phyloP scores from a whole-genome alignment of 2,797 vertebrate species.

The Aythya fuligula region DNA sequence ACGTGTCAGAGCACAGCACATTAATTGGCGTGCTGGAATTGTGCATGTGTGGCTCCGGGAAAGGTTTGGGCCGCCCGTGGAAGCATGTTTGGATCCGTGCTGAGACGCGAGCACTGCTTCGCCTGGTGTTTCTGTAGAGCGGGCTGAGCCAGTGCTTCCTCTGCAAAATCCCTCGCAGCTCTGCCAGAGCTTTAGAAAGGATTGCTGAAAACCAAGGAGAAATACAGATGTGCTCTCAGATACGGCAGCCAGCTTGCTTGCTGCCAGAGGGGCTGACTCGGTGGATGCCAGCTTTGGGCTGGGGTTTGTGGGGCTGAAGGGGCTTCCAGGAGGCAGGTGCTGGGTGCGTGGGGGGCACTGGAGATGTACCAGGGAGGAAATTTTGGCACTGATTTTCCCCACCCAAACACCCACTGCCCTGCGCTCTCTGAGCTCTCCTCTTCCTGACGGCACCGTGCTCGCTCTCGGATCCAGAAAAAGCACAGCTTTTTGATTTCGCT shows the following conservation, averaged over 20 bases:
- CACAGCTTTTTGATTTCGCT: background rate
- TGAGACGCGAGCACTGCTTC: rapidly evolving
- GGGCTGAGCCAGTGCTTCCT: background rate
- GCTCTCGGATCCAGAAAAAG: background rate
- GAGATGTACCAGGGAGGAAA: background rate
- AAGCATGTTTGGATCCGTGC: rapidly evolving
- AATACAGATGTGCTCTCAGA: background rate
- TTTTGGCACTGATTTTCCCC: background rate
- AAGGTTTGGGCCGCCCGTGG: background rate
- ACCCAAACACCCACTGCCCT: rapidly evolving
- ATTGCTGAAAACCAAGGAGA: background rate
- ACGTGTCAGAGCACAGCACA: background rate
- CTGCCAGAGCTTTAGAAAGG: background rate
- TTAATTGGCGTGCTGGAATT: background rate
- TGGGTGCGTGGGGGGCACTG: rapidly evolving
- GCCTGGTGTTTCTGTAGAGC: rapidly evolving
- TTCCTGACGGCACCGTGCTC: rapidly evolving
- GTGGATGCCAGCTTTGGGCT: rapidly evolving
- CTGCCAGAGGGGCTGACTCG: background rate
- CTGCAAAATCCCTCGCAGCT: background rate
- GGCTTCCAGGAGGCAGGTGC: background rate
- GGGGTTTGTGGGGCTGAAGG: background rate
- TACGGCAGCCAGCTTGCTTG: background rate
- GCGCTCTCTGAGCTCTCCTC: rapidly evolving
- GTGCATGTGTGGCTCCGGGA: background rate